Base-by-base conservation (phyloP, 2,888 invertebrate genomes). In the Oligia strigilis region DNA sequence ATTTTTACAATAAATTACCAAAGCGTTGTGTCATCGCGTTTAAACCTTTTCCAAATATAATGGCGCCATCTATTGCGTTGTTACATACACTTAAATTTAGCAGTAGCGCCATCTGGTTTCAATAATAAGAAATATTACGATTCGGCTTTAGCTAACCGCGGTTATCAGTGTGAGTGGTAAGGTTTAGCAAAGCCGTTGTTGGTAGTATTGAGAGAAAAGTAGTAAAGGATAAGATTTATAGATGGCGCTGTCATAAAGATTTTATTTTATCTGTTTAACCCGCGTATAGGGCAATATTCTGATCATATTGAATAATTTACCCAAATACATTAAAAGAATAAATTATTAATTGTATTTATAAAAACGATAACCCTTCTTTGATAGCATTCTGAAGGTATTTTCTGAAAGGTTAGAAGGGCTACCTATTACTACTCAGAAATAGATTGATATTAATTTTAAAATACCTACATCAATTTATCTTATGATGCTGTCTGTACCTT, bases 91-190 rank as follows among this genome's bases (percentile, higher is more conserved):
- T 52, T 4, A 0, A 40, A 8, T 0, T 67, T 40, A 0, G 0
- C n/a, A 17, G 23, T 3, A 82, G 64, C 84, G 87, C 77, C 88
- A 80, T 88, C 87, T 84, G 13, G 36, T 69, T 19, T 29, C 13
- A 49, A 4, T 0, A 2, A 3, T 0, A 2, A n/a, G 13, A 71
- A 77, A 17, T 23, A 66, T 11, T 40, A 55, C n/a, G 6, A 0
- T 3, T 17, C 4, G 46, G 11, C 4, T 19, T 64, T 1, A 14
- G 19, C 19, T 60, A n/a, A 66, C 29, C 29, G 29, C 62, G 13
- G 1, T 17, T 23, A 40, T 5, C 23, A 29, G n/a, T 11, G 52
- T 11, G 29, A 29, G 29, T 29, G 29, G 29, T 29, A 29, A 29
- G 29, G 29, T 29, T 29, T 6, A 62, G 0, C 4, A 40, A 29